Conservation (phyloP, 2,888 invertebrate genomes). For the Lypha dubia region DNA sequence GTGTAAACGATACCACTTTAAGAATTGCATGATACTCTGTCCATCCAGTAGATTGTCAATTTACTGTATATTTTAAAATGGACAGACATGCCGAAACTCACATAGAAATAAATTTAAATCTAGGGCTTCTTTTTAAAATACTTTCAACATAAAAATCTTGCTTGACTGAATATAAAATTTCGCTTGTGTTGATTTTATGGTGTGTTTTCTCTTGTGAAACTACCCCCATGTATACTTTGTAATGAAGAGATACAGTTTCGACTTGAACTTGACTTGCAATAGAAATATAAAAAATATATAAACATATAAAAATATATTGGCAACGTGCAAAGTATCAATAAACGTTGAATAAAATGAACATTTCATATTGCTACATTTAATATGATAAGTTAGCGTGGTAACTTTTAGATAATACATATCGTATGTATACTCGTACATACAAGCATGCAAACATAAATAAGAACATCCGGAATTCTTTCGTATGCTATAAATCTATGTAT, state of each 20-base stretch:
- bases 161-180: background rate
- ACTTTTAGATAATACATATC: background rate
- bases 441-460: background rate
- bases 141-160: background rate
- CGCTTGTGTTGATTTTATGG: background rate
- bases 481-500: too few relatives aligned
- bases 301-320: background rate
- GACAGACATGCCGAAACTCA: too few relatives aligned
- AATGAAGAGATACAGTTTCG: background rate
- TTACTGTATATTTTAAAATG: too few relatives aligned
- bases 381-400: background rate
- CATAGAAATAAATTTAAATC: too few relatives aligned
- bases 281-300: background rate
- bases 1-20: too few relatives aligned
- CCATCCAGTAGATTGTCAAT: too few relatives aligned
- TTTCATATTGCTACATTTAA: background rate
- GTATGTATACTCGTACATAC: background rate
- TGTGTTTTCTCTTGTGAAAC: background rate
- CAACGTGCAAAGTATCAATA: background rate
- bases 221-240: background rate
- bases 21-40: too few relatives aligned
- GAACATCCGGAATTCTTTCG: too few relatives aligned
- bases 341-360: too few relatives aligned
- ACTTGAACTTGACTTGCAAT: constrained; percentile 4
- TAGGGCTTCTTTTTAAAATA: background rate